Conservation (phyloP, 1,140 invertebrate species). For the Sinonovacula constricta region DNA sequence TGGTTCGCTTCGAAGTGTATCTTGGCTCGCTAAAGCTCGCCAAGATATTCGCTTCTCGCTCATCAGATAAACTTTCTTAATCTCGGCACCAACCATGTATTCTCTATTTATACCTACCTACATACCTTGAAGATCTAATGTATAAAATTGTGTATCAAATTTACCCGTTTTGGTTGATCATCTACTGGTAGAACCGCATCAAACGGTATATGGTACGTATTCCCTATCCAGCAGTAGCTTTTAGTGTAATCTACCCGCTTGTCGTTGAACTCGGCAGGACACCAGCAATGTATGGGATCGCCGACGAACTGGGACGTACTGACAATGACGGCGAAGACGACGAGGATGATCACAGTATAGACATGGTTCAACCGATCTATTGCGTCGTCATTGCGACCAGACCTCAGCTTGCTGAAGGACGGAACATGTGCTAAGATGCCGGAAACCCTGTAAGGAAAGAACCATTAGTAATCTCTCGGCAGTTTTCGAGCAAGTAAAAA, state of each 20-base stretch:
- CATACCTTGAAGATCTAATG: no score
- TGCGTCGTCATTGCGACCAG: constrained; percentile 73
- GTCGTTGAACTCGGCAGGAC: constrained; percentile 77
- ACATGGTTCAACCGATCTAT: constrained; percentile 71
- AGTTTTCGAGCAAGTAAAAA: no score
- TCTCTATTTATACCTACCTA: no score
- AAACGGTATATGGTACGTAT: constrained; percentile 79
- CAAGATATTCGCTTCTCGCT: no score
- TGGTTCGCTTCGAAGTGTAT: no score
- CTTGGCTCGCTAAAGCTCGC: no score
- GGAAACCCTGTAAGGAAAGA: constrained; percentile 52
- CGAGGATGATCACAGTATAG: constrained; percentile 68
- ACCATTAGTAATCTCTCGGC: no score
- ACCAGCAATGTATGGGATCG: constrained; percentile 78
- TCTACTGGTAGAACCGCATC: no score
- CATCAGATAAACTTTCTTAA: no score
- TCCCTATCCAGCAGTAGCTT: constrained; percentile 78
- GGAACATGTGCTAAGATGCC: constrained; percentile 55
- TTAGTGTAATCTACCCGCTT: constrained; percentile 76
- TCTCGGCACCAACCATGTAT: no score
- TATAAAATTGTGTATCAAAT: no score
- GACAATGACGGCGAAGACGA: constrained; percentile 69
- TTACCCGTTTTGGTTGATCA: no score
- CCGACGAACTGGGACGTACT: constrained; percentile 89
- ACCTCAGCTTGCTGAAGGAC: constrained; percentile 58